Base-by-base conservation (phyloP, 2,113 vertebrate genomes). In the Stomatorhinus ivindoensis region DNA sequence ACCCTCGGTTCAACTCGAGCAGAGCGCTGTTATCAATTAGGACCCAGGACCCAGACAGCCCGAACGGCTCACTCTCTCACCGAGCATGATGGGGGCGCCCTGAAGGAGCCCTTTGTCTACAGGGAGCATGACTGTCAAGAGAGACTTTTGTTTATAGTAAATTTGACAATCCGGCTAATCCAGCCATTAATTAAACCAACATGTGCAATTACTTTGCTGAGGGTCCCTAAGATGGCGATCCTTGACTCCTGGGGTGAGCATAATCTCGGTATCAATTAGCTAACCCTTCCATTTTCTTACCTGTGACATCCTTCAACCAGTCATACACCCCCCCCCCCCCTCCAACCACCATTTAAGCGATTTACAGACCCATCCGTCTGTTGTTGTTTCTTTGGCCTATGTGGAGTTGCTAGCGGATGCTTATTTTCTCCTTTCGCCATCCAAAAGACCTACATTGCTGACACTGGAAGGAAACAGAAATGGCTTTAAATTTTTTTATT, bases 361-460 rank as follows among this genome's bases (percentile, higher is more conserved):
- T 84, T 83, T 83, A 89, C 53, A 13, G 51, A 50, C 88, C 50
- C 47, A 27, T 7, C 73, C 17, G 53, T 84, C 82, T 83, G 39
- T 55, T 89, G 88, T 83, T 55, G 76, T 21, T 39, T 50, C 31
- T 13, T 10, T 50, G 46, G 17, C 50, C 6, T 19, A 46, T 47
- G 82, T 84, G 88, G 80, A 82, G 39, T 4, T 50, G 39, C 21
- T n/a, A 15, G 47, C 48, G 24, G 31, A n/a, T 1, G 46, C 47
- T 15, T 19, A 13, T 88, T 69, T 73, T 21, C 15, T 61, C 89
- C 83, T 35, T 89, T 89, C 85, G 47, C 89, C 87, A 88, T 47
- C 87, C 90, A 91, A 91, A 84, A 92, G 93, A 97, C 90, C 90
- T 93, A 92, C 94, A 95, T 93, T 93, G 93, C 93, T 91, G 91